These are phyloP conservation scores for Gryon sp. DNA, from an alignment of 1,140 invertebrate genomes.

Conservation along the genomic window DNA sequence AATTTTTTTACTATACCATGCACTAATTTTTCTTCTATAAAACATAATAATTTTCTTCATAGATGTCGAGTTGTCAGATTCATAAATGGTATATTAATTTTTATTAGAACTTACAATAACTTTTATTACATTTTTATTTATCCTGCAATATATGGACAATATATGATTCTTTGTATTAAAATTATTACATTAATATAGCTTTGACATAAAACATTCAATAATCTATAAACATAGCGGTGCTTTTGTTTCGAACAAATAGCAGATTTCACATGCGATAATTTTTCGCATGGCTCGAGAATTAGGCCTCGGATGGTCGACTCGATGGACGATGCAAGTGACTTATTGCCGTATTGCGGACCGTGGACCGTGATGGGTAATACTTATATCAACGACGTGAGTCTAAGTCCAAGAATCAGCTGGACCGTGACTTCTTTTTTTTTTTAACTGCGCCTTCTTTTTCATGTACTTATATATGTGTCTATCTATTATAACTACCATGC, in stretches of 20 bases:
- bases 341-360: constrained; percentile 44
- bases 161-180: too few relatives aligned
- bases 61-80: too few relatives aligned
- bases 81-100: too few relatives aligned
- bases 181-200: too few relatives aligned
- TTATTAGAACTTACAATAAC: too few relatives aligned
- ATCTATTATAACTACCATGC: constrained; percentile 36
- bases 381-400: constrained; percentile 53
- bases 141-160: too few relatives aligned
- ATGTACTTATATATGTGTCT: constrained; percentile 25
- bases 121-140: too few relatives aligned
- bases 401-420: constrained; percentile 63
- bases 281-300: constrained; percentile 47
- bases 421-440: constrained; percentile 70
- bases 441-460: constrained; percentile 59
- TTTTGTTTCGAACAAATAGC: constrained; percentile 38
- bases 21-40: too few relatives aligned
- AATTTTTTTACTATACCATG: too few relatives aligned
- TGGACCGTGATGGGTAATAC: constrained; percentile 62
- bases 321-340: constrained; percentile 36
- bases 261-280: constrained; percentile 51
- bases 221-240: constrained; percentile 20
- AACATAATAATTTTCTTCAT: too few relatives aligned
- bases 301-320: constrained; percentile 39
- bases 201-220: neutral